Percentiles rank a stretch among this genome's conserved stretches.
Evolutionary conservation across 2,888 invertebrate genomes (phyloP).

Genomic region (Seira ritae): DNA sequence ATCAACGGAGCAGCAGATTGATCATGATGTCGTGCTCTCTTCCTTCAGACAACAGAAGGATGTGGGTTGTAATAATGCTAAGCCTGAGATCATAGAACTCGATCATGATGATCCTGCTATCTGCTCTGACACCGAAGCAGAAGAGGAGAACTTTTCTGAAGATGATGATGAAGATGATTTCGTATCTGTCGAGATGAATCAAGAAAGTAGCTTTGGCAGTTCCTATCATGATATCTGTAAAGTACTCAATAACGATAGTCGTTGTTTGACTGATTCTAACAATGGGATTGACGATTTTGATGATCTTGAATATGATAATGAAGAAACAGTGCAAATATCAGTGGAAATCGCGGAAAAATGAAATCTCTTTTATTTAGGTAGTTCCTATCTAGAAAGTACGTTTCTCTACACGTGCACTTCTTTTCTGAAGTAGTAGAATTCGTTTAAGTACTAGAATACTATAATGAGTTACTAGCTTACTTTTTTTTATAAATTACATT

Average conservation of each 20-base stretch:
- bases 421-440: no score
- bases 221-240: not conserved
- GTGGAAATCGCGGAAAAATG: not conserved
- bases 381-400: no score
- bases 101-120: not conserved
- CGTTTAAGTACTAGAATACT: no score
- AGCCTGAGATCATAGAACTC: not conserved
- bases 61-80: not conserved
- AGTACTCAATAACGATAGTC: not conserved
- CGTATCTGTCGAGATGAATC: constrained; percentile 34
- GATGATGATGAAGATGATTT: constrained; percentile 22
- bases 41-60: not conserved
- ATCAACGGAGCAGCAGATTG: not conserved
- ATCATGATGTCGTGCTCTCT: not conserved
- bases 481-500: no score
- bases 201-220: constrained; percentile 2
- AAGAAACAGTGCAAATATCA: not conserved
- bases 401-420: no score
- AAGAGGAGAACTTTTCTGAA: not conserved
- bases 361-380: not conserved
- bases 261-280: not conserved
- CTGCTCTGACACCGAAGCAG: not conserved
- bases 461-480: no score
- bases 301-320: not conserved
- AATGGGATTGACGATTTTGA: not conserved